Evolutionary conservation across 2,888 invertebrate species (phyloP), one percentile per base, ranked within the genome.

Genomic region (Escarpia spicata): DNA sequence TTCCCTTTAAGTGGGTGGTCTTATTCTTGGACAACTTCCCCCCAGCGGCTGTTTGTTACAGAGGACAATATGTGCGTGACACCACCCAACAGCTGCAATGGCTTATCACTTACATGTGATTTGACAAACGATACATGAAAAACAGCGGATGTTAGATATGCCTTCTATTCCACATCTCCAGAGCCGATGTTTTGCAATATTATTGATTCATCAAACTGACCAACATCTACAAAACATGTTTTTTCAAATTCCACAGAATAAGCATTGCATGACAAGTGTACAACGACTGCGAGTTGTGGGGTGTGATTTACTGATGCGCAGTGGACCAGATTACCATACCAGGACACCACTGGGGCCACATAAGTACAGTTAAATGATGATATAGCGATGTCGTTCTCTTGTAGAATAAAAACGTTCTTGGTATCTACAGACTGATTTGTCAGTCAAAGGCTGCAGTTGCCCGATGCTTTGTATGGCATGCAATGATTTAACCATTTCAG

Each of bases 391-490:
- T 75, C 75, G 19, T 26, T 75, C 75, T 75, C 26, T 75, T 19
- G 75, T 75, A 75, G 75, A 75, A 75, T 75, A 75, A 75, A 6
- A 75, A 75, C 8, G 52, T 12, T 52, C 52, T 52, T 9, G 52
- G 52, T 9, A 26, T 75, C 19, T 26, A 26, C 75, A 75, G 26
- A 75, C 26, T 75, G n/a, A 75, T 75, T 75, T 75, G 75, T 75
- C 3, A 75, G 75, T n/a, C n/a, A 15, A n/a, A 75, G 75, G 75
- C n/a, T 52, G 52, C 26, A 75, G 3, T 75, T 19, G n/a, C 15
- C 4, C 1, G 15, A 19, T 43, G 6, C 96, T 94, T 96, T 95
- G 93, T 96, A 26, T 75, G 75, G 75, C 19, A 6, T 12, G 75
- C 75, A 75, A n/a, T 75, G 75, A 75, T 75, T 19, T 75, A 15